A percentile compares a stretch with the other conserved stretches of the same genome.
Evolutionary conservation across 2,888 invertebrate species (phyloP).

Genomic region (Atrina japonica): DNA sequence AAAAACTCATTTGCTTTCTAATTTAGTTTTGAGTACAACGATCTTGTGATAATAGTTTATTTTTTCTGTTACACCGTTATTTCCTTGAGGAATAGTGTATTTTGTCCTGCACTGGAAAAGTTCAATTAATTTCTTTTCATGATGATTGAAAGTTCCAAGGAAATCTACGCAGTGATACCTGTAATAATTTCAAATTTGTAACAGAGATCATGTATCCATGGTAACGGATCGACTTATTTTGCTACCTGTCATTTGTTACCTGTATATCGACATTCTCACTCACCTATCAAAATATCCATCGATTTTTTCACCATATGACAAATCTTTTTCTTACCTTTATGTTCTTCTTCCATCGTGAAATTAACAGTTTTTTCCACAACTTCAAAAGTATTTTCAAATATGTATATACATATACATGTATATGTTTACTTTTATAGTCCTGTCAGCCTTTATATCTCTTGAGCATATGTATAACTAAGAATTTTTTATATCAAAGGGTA

Average conservation of each 20-base stretch:
- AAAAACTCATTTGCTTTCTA: no score
- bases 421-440: no score
- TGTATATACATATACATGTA: no score
- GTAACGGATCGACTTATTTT: slow-evolving; percentile 41
- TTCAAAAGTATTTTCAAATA: neutral
- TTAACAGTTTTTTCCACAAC: neutral
- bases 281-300: slow-evolving; percentile 44
- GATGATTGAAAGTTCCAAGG: no score
- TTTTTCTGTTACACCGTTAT: no score
- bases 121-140: neutral
- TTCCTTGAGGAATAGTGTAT: neutral
- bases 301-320: slow-evolving; percentile 31
- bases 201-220: slow-evolving; percentile 35
- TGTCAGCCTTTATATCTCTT: no score
- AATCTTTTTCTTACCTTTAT: slow-evolving; percentile 11
- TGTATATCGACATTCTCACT: slow-evolving; percentile 17
- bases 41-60: no score
- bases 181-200: slow-evolving; percentile 1
- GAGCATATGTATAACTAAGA: neutral
- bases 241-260: slow-evolving; percentile 46
- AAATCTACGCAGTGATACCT: slow-evolving; percentile 2
- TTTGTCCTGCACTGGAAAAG: neutral
- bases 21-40: no score
- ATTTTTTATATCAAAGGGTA: neutral
- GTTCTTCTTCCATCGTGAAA: neutral